Evolutionary conservation across 1,140 invertebrate species (phyloP).

Genomic region (Drosophila watanabei): DNA sequence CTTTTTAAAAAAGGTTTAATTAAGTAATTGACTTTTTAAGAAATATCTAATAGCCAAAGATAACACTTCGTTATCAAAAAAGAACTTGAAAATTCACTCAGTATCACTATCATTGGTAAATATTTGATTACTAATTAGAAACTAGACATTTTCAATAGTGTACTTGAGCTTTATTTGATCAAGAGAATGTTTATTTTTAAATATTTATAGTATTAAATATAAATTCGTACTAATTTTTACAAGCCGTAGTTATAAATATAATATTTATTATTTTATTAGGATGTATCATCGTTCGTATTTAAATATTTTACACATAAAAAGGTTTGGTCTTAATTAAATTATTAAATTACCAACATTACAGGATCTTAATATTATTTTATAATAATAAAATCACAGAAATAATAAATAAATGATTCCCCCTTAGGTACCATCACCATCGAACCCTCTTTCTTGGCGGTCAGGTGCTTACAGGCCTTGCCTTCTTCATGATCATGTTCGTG

Average conservation of each 20-base stretch:
- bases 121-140: background rate
- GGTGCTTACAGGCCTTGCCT: conserved; percentile 89
- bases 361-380: no score
- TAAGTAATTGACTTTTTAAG: background rate
- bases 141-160: background rate
- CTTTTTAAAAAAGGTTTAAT: background rate
- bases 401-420: background rate
- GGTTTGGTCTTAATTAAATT: no score
- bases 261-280: no score
- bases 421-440: conserved; percentile 90
- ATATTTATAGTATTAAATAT: background rate
- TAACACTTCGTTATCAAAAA: background rate
- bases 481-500: conserved; percentile 90
- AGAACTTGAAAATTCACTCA: background rate
- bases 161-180: background rate
- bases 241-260: background rate
- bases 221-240: no score
- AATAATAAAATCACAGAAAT: no score
- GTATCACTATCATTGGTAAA: background rate
- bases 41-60: background rate
- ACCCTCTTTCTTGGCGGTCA: conserved; percentile 90
- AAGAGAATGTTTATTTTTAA: background rate
- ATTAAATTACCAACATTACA: no score
- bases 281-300: no score
- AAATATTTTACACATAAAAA: no score